Percentiles rank a stretch among this genome's conserved stretches.
phyloP scores from a whole-genome alignment of 2,888 invertebrate species.

The Pheosia gnoma region DNA sequence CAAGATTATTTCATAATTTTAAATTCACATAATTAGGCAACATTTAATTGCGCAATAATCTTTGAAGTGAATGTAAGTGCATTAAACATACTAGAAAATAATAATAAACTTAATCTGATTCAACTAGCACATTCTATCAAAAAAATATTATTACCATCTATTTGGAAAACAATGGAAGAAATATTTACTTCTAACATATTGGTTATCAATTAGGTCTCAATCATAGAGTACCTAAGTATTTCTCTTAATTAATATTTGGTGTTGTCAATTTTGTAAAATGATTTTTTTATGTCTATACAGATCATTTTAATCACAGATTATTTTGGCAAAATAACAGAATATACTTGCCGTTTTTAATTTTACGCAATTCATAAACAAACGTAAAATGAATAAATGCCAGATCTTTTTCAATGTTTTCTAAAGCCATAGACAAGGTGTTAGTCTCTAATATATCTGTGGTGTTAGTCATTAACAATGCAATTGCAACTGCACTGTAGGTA shows the following conservation, averaged over 20 bases:
- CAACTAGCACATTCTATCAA: conserved; percentile 45
- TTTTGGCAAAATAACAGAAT: conserved; percentile 1
- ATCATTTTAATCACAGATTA: conserved; percentile 46
- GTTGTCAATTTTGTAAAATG: conserved; percentile 20
- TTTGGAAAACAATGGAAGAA: conserved; percentile 54
- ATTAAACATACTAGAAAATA: neutral
- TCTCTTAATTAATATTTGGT: conserved; percentile 29
- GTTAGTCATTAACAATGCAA: too few relatives aligned
- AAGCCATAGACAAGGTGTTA: too few relatives aligned
- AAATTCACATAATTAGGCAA: neutral
- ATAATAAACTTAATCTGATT: conserved; percentile 16
- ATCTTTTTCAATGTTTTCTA: too few relatives aligned
- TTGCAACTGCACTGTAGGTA: too few relatives aligned
- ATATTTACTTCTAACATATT: conserved; percentile 9
- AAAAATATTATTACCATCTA: conserved; percentile 20
- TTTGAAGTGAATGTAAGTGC: neutral
- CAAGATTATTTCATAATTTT: neutral
- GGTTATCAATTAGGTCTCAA: neutral
- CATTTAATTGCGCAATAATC: neutral
- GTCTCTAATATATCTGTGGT: too few relatives aligned
- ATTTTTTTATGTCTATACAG: conserved; percentile 15
- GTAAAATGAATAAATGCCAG: too few relatives aligned
- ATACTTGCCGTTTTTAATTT: neutral
- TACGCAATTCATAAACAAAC: neutral
- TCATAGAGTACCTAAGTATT: conserved; percentile 15